A percentile compares a stretch with the other conserved stretches of the same genome.
Conservation (phyloP, 2,888 invertebrate species). For the Matsumyia berberina region DNA sequence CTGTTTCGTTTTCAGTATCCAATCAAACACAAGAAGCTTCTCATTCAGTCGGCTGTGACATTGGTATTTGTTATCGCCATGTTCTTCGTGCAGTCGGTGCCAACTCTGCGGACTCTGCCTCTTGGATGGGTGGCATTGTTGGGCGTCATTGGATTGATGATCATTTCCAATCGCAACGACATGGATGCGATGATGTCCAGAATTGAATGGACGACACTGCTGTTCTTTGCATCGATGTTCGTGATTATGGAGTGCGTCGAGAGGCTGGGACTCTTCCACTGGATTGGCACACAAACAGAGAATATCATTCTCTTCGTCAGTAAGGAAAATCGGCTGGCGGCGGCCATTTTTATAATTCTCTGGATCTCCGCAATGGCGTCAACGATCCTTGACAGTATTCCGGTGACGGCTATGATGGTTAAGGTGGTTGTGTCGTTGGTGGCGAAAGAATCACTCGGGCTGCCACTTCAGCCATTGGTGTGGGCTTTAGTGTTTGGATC, state of each 20-base stretch:
- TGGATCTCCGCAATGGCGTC: constrained; percentile 95
- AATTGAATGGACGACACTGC: constrained; percentile 83
- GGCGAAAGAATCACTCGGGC: constrained; percentile 87
- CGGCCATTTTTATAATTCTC: constrained; percentile 91
- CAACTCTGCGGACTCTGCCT: constrained; percentile 89
- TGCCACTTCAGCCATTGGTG: constrained; percentile 92
- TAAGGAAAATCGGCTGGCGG: constrained; percentile 87
- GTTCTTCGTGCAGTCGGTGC: constrained; percentile 93
- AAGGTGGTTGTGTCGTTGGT: constrained; percentile 90
- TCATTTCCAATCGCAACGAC: constrained; percentile 88
- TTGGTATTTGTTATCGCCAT: constrained; percentile 90
- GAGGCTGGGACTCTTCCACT: constrained; percentile 91
- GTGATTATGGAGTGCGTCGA: constrained; percentile 87
- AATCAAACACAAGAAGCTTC: constrained; percentile 89
- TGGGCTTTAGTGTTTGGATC: constrained; percentile 95
- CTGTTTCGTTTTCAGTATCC: constrained; percentile 88
- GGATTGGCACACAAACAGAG: constrained; percentile 91
- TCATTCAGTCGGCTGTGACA: constrained; percentile 90
- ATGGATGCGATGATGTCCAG: constrained; percentile 83
- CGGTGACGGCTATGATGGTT: constrained; percentile 96
- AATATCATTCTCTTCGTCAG: constrained; percentile 87
- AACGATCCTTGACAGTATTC: constrained; percentile 95
- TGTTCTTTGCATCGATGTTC: constrained; percentile 84
- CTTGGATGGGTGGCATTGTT: constrained; percentile 94
- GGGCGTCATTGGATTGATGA: constrained; percentile 91